Conservation (phyloP, 1,140 invertebrate species). For the Leptinotarsa lineolata region DNA sequence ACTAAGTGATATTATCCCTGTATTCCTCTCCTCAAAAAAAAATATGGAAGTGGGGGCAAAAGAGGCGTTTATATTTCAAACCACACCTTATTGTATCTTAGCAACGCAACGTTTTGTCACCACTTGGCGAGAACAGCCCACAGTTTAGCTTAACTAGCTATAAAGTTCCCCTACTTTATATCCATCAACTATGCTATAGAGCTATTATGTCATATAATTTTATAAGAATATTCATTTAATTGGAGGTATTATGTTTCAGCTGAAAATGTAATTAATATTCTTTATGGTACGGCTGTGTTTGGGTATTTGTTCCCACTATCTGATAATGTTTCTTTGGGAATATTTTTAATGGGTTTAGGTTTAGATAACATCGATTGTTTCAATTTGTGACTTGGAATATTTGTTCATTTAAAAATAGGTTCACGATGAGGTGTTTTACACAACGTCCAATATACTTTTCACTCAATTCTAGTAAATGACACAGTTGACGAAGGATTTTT, state of each 20-base stretch:
- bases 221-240: conserved; percentile 24
- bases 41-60: not conserved
- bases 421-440: too few species aligned
- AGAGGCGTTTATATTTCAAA: conserved; percentile 11
- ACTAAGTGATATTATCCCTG: conserved; percentile 15
- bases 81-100: conserved; percentile 40
- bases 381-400: too few species aligned
- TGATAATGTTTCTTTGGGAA: conserved; percentile 1
- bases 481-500: too few species aligned
- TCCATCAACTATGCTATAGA: conserved; percentile 17
- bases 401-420: too few species aligned
- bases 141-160: conserved; percentile 43
- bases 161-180: conserved; percentile 39
- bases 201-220: conserved; percentile 27
- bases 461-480: too few species aligned
- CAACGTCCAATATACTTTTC: too few species aligned
- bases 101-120: conserved; percentile 42
- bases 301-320: conserved; percentile 12
- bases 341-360: not conserved
- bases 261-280: conserved; percentile 23
- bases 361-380: not conserved
- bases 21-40: not conserved
- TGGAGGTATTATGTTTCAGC: conserved; percentile 25
- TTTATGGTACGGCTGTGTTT: conserved; percentile 12
- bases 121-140: conserved; percentile 35